Base-by-base conservation (phyloP, 37 sponge, comb jelly and placozoan genomes). In the Amphimedon queenslandica region DNA sequence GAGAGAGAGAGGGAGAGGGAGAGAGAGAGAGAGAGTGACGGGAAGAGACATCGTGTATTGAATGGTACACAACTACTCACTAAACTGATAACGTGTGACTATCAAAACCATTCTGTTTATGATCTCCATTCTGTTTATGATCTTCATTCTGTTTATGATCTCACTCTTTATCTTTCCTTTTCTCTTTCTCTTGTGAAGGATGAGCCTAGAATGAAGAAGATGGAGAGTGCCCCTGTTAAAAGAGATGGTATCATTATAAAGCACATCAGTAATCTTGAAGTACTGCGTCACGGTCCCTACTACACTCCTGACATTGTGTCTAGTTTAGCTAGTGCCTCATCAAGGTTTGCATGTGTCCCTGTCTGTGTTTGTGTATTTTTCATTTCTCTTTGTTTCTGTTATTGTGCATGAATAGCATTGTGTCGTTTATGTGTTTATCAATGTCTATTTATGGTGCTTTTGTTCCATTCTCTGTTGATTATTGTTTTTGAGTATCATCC, bases 181-280 rank as follows among this genome's bases (percentile, higher is more conserved):
- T 3, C 71, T 16, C 27, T 16, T 20, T 21, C 71, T 16, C 33
- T 20, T 41, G 24, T 47, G 0, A 28, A 84, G 85, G 78, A 77
- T 42, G 42, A 37, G 24, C 47, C 60, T 2, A 30, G 74, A 35
- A 76, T 68, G 57, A 61, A 78, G 78, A 40, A 78, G 34, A 35
- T 84, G 57, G 78, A 73, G 58, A 11, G 37, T 35, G 36, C 58
- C 4, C 32, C 41, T n/a, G 37, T 40, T 1, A 8, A 38, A 27
- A 34, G 85, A 10, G 63, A 39, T 40, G 51, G 67, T 55, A 40
- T 35, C 6, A 41, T 77, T 36, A 18, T 84, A 39, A 84, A 78
- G 41, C 74, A 78, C 51, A 76, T 83, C n/a, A 72, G 72, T n/a
- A 25, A 37, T 34, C 42, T 83, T 23, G 58, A 83, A 29, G 37